Evolutionary conservation across 2,113 vertebrate species (phyloP).

Genomic region (Hippocampus barbouri): DNA sequence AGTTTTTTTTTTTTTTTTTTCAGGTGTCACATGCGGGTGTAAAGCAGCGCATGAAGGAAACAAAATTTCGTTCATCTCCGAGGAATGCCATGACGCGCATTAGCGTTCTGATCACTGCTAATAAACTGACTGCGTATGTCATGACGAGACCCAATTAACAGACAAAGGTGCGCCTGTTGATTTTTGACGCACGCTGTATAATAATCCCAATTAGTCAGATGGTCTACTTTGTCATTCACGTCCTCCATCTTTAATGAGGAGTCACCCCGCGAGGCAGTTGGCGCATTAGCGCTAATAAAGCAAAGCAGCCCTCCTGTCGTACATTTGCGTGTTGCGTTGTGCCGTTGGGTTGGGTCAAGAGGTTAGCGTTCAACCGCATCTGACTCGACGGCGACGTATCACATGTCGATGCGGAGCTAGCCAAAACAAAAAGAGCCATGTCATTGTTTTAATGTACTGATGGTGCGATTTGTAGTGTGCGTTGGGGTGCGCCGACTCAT

Average conservation of each 20-base stretch:
- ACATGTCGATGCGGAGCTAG: slow-evolving; percentile 56
- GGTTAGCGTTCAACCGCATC: slow-evolving; percentile 16
- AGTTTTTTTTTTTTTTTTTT: not conserved
- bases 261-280: slow-evolving; percentile 64
- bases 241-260: slow-evolving; percentile 67
- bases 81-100: not conserved
- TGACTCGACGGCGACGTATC: slow-evolving; percentile 31
- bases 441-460: slow-evolving; percentile 69
- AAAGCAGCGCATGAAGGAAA: no score
- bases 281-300: slow-evolving; percentile 66
- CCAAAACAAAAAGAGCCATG: slow-evolving; percentile 34
- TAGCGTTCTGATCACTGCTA: not conserved
- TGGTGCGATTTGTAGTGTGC: slow-evolving; percentile 50
- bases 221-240: slow-evolving; percentile 1
- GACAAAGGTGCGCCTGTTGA: not conserved
- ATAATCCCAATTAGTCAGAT: slow-evolving; percentile 1
- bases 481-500: no score
- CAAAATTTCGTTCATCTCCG: no score
- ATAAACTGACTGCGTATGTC: not conserved
- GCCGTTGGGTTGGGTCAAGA: slow-evolving; percentile 22
- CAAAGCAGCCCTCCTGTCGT: slow-evolving; percentile 42
- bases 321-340: slow-evolving; percentile 15
- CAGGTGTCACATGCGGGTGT: no score
- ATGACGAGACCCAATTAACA: not conserved
- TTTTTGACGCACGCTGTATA: not conserved